Evolutionary conservation across 2,888 invertebrate species (phyloP), one percentile per base, ranked within the genome.

Genomic region (Biston stratarius): DNA sequence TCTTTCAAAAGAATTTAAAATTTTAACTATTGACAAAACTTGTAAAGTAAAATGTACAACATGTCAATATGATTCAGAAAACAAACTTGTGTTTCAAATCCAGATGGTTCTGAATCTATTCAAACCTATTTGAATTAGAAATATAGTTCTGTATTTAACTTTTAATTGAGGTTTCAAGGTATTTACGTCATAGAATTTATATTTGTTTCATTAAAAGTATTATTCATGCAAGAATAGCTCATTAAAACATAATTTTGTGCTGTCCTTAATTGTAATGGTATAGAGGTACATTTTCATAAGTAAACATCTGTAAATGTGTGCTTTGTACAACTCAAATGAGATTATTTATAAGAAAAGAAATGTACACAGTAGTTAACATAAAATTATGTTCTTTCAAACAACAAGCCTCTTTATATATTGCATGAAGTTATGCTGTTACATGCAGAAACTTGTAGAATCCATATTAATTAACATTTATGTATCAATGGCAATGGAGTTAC

Each of bases 341-440:
- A 64, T 60, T 12, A 34, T 34, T 67, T 65, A 63, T 14, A n/a
- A 64, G 59, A 61, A 64, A 49, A 8, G 24, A 34, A 56, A 51
- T 52, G 48, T 34, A 49, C 7, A 51, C 55, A 64, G 24, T 15
- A 49, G 61, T 48, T 45, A 58, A n/a, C 59, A 57, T 24, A 40
- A 56, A 59, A 60, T 71, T 53, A 67, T 57, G n/a, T 24, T 42
- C 67, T 67, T 70, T 72, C 62, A 47, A 64, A 57, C 64, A 52
- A 49, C 6, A 2, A 45, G 14, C 47, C 15, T 47, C 14, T 9
- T 56, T 10, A 36, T 44, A 7, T 59, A 24, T 60, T 44, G 45
- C 36, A 61, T 58, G 58, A 47, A 47, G 40, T 42, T 56, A 63
- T 49, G 48, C 10, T 12, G 48, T 44, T 49, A 33, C 49, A 44